Conservation (phyloP, 2,113 vertebrate species). For the Theristicus caerulescens region DNA sequence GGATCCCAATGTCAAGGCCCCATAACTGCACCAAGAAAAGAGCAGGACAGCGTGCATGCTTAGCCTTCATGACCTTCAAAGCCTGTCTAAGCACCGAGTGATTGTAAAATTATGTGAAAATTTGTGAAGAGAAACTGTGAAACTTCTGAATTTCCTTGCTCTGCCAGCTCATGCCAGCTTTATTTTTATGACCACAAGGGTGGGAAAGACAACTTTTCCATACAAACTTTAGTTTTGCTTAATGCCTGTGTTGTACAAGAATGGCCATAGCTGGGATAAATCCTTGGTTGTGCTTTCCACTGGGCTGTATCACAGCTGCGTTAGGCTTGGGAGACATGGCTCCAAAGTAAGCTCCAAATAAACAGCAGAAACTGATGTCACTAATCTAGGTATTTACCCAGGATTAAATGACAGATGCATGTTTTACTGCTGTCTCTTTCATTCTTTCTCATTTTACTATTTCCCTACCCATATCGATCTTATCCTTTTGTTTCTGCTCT, state of each 20-base stretch:
- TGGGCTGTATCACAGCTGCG: neutral
- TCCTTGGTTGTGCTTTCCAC: neutral
- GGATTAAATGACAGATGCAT: conserved; percentile 3
- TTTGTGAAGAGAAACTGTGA: neutral
- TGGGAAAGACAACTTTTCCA: neutral
- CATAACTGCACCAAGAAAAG: neutral
- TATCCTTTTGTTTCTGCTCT: neutral
- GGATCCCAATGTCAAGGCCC: neutral
- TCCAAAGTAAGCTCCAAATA: conserved; percentile 1
- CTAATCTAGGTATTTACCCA: conserved; percentile 16
- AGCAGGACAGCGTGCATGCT: neutral
- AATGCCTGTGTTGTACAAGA: neutral
- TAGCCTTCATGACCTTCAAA: neutral
- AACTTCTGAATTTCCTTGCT: neutral
- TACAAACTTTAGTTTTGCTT: neutral
- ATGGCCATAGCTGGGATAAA: neutral
- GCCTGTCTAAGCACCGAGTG: neutral
- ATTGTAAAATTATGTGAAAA: neutral
- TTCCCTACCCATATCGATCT: neutral
- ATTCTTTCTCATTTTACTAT: neutral
- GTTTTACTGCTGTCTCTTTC: neutral
- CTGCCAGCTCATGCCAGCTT: neutral
- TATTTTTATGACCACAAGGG: neutral
- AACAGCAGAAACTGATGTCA: neutral
- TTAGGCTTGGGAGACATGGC: neutral